Base-by-base conservation (phyloP, 2,797 vertebrate species). In the Malurus splendens region DNA sequence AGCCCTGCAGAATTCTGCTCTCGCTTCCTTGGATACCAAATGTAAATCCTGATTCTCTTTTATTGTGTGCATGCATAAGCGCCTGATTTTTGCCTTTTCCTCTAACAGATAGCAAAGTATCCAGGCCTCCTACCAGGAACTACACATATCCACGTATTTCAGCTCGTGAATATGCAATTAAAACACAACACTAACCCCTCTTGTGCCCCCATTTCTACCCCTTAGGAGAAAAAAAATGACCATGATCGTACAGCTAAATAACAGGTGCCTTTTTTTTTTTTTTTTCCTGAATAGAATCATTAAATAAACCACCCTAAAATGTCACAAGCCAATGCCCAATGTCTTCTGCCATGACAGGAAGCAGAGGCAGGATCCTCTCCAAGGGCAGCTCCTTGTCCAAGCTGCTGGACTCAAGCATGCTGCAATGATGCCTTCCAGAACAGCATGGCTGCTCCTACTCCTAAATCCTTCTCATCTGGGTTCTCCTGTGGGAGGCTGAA, bases 21-120 rank as follows among this genome's bases (percentile, higher is more conserved):
- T 75, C 2, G 91, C 92, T 95, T 96, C 95, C 90, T 95, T 90
- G 73, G 96, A 92, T 89, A 94, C 94, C 85, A 94, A 92, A 93
- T 87, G 82, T 92, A 96, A 94, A 95, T 95, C 61, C 82, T 48
- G 59, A 61, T 70, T 67, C 70, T 48, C 62, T 68, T 86, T 74
- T 52, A 78, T 73, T 67, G 61, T 57, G 61, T 66, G 51, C 72
- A 67, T 61, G 68, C 80, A 86, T 67, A 80, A 52, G 50, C 1
- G 22, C 32, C 89, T 94, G 87, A 92, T 91, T 94, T 90, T 92
- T 75, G 82, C 57, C 67, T 77, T 90, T 91, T 80, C 44, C 8
- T 2, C 56, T 74, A 81, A 64, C 36, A 65, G 79, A 86, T 5
- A 73, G 62, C 61, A 66, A 90, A 91, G 59, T 27, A 87, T 28